Evolutionary conservation across 2,888 invertebrate species (phyloP), one percentile per base, ranked within the genome.

Genomic region (Drosophila kokeensis): DNA sequence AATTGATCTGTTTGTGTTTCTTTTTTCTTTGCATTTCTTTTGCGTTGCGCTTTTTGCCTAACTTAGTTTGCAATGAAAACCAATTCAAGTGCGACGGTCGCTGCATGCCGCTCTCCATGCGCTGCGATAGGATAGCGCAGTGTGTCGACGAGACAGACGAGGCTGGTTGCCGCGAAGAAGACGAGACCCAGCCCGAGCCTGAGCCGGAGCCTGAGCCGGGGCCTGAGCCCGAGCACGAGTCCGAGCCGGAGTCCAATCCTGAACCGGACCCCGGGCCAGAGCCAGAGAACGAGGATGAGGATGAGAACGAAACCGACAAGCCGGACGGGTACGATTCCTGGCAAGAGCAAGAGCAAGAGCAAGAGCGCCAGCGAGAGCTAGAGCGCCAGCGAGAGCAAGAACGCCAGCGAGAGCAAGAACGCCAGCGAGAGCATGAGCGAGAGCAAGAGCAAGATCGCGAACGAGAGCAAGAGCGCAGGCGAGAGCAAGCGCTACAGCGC

Each of bases 71-170:
- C 80, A 58, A 69, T 40, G 83, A 83, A 18, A 94, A 94, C 21
- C 95, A 96, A 92, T 95, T 95, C 90, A 94, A 94, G 75, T 96
- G 96, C 90, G 95, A 95, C 90, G 71, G 94, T 13, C 93, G 94
- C 57, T 96, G 96, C 91, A 94, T 95, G 75, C 94, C 94, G 24
- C 90, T 93, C 21, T 90, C 89, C 10, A 92, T 94, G 77, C 93
- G 93, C 21, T 96, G 97, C 90, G 94, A 97, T 92, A 94, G 95
- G 36, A 73, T 76, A 2, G 66, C 80, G 11, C 95, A 96, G 73
- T 96, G 96, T 83, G 6, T 27, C 15, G 97, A 97, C 86, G 94
- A 94, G 21, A 94, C 95, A 4, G 97, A 97, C 85, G 96, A 97
- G 91, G 91, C 93, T 5, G 94, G 94, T 83, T 97, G 97, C 86